These are phyloP conservation scores for Periophthalmus modestus DNA, from an alignment of 2,113 vertebrate species.

Conservation along the genomic window DNA sequence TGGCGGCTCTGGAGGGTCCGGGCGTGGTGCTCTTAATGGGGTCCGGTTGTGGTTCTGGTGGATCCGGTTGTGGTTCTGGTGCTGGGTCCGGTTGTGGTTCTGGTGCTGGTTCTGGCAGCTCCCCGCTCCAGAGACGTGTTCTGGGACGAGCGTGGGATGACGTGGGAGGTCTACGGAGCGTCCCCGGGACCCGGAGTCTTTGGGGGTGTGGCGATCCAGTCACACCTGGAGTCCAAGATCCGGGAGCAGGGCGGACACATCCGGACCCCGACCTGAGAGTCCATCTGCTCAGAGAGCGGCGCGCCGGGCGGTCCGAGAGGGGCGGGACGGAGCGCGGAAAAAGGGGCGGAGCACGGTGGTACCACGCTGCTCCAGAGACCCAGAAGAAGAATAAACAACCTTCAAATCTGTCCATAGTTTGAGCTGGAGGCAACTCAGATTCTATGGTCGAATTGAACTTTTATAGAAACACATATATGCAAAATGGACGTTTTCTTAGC, in stretches of 20 bases:
- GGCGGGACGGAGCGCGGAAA: background rate
- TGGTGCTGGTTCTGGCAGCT: no score
- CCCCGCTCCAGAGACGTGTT: conserved; percentile 39
- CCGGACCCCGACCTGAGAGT: conserved; percentile 47
- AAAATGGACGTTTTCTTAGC: no score
- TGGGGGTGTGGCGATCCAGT: conserved; percentile 55
- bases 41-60: background rate
- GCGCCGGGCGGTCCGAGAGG: conserved; percentile 3
- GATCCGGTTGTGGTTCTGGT: background rate
- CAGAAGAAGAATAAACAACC: background rate
- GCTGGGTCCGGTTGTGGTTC: no score
- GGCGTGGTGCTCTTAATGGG: no score
- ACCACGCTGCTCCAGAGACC: conserved; percentile 34
- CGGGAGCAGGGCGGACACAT: conserved; percentile 56
- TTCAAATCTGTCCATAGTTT: no score
- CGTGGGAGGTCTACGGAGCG: conserved; percentile 63
- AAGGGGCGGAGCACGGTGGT: background rate
- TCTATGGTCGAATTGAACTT: no score
- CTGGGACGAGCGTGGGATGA: conserved; percentile 62
- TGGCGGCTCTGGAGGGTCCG: no score
- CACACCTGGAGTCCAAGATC: conserved; percentile 61
- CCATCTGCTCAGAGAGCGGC: conserved; percentile 45
- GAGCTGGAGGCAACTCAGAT: no score
- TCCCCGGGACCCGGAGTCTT: conserved; percentile 51
- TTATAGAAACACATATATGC: no score